These are phyloP conservation scores for Troides oblongomaculatus DNA, from an alignment of 2,888 invertebrate species.

Conservation along the genomic window DNA sequence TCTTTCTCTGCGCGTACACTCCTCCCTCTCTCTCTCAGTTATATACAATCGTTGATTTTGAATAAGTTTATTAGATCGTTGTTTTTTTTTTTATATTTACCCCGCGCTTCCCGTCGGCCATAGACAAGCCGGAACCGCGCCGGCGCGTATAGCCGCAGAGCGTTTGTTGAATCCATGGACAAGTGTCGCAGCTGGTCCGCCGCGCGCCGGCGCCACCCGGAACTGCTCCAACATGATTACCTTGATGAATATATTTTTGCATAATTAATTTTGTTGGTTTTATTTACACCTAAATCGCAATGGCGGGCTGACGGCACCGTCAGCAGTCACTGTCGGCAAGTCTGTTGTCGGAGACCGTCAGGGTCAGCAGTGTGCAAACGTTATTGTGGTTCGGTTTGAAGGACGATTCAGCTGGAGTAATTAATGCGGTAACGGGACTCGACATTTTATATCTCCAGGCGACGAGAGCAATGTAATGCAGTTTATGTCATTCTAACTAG, in stretches of 20 bases:
- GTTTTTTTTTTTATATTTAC: slow-evolving; percentile 14
- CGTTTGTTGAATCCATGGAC: not conserved
- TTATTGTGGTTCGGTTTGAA: too few relatives aligned
- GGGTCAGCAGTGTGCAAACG: too few relatives aligned
- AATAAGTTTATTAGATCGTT: slow-evolving; percentile 34
- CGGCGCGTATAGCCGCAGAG: not conserved
- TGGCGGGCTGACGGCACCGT: not conserved
- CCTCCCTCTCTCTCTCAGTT: not conserved
- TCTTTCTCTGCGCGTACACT: too few relatives aligned
- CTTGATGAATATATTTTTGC: slow-evolving; percentile 29
- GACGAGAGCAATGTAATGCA: too few relatives aligned
- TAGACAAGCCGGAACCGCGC: not conserved
- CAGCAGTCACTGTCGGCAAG: not conserved
- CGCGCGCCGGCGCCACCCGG: not conserved
- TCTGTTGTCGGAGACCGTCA: too few relatives aligned
- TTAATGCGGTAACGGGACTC: too few relatives aligned
- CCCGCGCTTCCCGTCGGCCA: slow-evolving; percentile 14
- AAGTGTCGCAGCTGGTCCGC: slow-evolving; percentile 5
- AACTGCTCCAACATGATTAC: slow-evolving; percentile 6
- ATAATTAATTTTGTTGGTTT: slow-evolving; percentile 17
- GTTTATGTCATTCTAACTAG: too few relatives aligned
- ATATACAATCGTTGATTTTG: slow-evolving; percentile 38
- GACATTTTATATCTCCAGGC: too few relatives aligned
- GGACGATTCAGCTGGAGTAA: too few relatives aligned
- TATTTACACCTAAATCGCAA: not conserved